Base-by-base conservation (phyloP, 92 coral and sea anemone genomes). In the Phymanthus crucifer region DNA sequence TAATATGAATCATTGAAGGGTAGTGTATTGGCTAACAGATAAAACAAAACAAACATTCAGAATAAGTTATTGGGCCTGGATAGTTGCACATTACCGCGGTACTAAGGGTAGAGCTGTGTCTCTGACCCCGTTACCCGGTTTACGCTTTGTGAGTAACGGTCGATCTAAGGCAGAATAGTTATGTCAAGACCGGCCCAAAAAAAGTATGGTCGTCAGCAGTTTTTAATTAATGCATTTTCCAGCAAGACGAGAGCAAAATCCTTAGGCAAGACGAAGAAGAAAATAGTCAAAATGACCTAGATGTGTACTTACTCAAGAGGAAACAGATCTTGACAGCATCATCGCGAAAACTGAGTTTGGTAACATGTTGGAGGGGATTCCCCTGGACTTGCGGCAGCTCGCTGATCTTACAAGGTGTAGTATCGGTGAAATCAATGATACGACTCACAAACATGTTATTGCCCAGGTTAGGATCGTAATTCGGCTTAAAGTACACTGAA, bases 301-400 rank as follows among this genome's bases (percentile, higher is more conserved):
- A 21, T 1, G 29, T 61, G 32, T 40, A 77, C 84, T 70, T 71
- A 80, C 84, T 56, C 5, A 80, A n/a, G 2, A 70, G 54, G 36
- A 80, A 80, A 38, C 84, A 80, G 23, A 80, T 50, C 71, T 48
- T 80, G 18, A 73, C 54, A 54, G 84, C 71, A n/a, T 71, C 38
- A 1, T 70, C 52, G 10, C 84, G 19, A 47, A 69, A 80, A 32
- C 76, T 40, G 56, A 80, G 75, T 16, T 40, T 40, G 26, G 58
- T 2, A 16, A 72, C 72, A 14, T 72, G 84, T 38, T 80, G 84
- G 31, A 72, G 77, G 76, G 84, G 84, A 72, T 80, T 80, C 76
- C 84, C 84, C 57, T 48, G 69, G 0, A 27, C 74, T 40, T 70
- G 74, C 1, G 74, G 74, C 6, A 35, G n/a, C 14, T 9, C 68